A percentile compares a stretch with the other conserved stretches of the same genome.
phyloP scores from a whole-genome alignment of 2,888 invertebrate genomes.

The Torymus auratus region DNA sequence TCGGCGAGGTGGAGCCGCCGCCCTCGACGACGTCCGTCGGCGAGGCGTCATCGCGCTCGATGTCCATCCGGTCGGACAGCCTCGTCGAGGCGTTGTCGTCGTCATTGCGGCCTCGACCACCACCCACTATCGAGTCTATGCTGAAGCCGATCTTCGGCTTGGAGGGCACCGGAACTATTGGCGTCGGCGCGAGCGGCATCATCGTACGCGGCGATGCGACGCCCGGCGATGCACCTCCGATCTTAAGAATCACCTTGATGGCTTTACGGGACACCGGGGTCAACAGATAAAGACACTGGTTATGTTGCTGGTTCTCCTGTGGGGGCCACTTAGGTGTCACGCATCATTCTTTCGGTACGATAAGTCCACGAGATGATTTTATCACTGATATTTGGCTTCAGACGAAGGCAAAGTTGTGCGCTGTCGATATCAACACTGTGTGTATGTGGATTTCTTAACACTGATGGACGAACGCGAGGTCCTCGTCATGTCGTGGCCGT shows the following conservation, averaged over 20 bases:
- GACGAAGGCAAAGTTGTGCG: no score
- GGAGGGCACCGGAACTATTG: constrained; percentile 92
- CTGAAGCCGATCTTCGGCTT: constrained; percentile 96
- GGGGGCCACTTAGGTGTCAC: constrained; percentile 3
- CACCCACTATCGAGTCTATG: constrained; percentile 95
- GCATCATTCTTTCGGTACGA: constrained; percentile 6
- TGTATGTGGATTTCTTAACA: constrained; percentile 18
- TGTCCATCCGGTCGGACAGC: constrained; percentile 33
- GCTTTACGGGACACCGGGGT: constrained; percentile 16
- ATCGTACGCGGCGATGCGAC: constrained; percentile 79
- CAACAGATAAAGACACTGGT: no score
- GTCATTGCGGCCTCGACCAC: constrained; percentile 69
- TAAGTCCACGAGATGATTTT: no score
- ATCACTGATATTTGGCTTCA: no score
- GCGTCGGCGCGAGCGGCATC: constrained; percentile 97
- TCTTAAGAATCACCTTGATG: constrained; percentile 52
- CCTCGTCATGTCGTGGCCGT: neutral
- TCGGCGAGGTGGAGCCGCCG: constrained; percentile 57
- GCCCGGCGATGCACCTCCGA: constrained; percentile 47
- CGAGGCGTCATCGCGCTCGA: constrained; percentile 57
- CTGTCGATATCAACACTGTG: no score
- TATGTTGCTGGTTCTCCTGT: no score
- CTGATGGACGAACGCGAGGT: constrained; percentile 19
- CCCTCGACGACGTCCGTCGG: constrained; percentile 72
- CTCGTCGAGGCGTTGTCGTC: constrained; percentile 34